phyloP scores from a whole-genome alignment of 2,888 invertebrate genomes.

The Drepanosiphum platanoidis region DNA sequence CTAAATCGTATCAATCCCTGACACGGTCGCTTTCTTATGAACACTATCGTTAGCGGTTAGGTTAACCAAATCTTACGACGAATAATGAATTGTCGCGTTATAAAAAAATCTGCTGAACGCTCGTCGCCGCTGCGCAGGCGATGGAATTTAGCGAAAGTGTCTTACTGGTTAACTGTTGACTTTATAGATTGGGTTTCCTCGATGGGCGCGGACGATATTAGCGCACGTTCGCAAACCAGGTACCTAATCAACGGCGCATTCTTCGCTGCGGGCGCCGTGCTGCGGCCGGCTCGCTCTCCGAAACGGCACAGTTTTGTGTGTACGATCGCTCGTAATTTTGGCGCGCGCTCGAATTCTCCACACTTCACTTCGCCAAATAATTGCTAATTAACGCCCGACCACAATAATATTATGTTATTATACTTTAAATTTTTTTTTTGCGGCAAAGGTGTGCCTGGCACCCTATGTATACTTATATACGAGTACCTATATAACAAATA shows the following conservation, averaged over 20 bases:
- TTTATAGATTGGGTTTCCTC: neutral
- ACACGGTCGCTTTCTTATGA: too few species aligned
- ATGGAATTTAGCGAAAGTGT: neutral
- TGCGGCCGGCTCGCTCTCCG: too few species aligned
- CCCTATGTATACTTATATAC: too few species aligned
- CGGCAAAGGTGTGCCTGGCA: neutral
- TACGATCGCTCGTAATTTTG: neutral
- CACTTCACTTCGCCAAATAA: neutral
- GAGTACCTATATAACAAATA: neutral
- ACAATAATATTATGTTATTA: neutral
- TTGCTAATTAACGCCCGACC: neutral
- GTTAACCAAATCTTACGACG: too few species aligned
- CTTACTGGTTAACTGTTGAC: too few species aligned
- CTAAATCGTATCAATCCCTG: too few species aligned
- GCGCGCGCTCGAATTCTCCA: neutral
- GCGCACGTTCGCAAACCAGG: neutral
- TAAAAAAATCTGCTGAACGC: neutral
- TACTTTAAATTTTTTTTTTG: neutral
- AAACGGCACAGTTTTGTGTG: neutral
- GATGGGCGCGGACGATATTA: neutral
- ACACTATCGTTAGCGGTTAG: too few species aligned
- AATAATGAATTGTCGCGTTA: too few species aligned
- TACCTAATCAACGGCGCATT: neutral
- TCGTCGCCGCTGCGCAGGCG: neutral
- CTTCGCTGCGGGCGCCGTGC: neutral